Base-by-base conservation (phyloP, 2,888 invertebrate species). In the Diarsia mendica region DNA sequence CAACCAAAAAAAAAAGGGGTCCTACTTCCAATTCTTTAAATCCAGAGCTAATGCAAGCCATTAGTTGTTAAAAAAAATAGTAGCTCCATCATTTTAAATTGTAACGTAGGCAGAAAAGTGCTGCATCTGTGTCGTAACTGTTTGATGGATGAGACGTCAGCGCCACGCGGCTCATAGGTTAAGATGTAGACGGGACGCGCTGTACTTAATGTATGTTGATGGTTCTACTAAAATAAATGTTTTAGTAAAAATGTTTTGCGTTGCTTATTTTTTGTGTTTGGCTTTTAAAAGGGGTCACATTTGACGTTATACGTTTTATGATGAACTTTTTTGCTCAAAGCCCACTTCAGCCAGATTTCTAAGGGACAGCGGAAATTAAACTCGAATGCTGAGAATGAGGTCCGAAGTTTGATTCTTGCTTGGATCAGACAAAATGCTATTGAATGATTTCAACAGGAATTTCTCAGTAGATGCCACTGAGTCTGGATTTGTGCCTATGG, bases 61-160 rank as follows among this genome's bases (percentile, higher is more conserved):
- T 15, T 3, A 8, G 15, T 58, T 58, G 28, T 28, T 15, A 2
- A 61, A 61, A 61, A 61, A 39, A 60, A 20, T 20, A 61, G n/a
- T 39, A 61, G n/a, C 39, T 61, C 20, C 39, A 44, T 44, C 20
- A 44, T 61, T 33, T 44, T 61, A 44, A 20, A 39, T n/a, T 46
- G 20, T 28, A 53, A 53, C 28, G 39, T 44, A 44, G 18, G n/a
- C 44, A 65, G 51, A 20, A 66, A 51, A 51, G 11, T 71, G 28
- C 28, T 73, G 60, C 23, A 28, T 77, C 46, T 67, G 33, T 49
- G 66, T 64, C 68, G 39, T 28, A 39, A 20, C 65, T 39, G 58
- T 49, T 8, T 80, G 84, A 84, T 70, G 74, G 76, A 84, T 81
- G 78, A 58, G 65, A 20, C 72, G 70, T 72, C 77, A 44, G 2